These are phyloP conservation scores for Parochlus steinenii DNA, from an alignment of 2,888 invertebrate species.

Conservation along the genomic window DNA sequence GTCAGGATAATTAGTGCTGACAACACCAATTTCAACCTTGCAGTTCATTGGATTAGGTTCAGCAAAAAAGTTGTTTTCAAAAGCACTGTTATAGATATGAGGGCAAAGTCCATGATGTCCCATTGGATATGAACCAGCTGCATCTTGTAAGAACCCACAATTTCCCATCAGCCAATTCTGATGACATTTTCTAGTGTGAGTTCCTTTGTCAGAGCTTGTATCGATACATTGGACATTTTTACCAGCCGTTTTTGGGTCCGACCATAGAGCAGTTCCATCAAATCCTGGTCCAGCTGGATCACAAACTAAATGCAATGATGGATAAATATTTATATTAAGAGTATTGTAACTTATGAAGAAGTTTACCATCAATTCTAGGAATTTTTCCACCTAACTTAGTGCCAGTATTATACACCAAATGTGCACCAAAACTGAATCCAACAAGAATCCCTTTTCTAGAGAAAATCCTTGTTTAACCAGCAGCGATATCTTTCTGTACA, in stretches of 20 bases:
- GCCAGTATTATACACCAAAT: slow-evolving; percentile 18
- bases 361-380: slow-evolving; percentile 26
- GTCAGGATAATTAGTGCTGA: slow-evolving; percentile 14
- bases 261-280: too few species aligned
- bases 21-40: slow-evolving; percentile 14
- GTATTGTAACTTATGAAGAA: too few species aligned
- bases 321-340: too few species aligned
- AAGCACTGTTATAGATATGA: slow-evolving; percentile 18
- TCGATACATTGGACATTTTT: slow-evolving; percentile 27
- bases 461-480: too few species aligned
- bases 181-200: slow-evolving; percentile 20
- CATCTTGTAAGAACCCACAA: slow-evolving; percentile 18
- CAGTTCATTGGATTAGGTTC: slow-evolving; percentile 18
- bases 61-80: slow-evolving; percentile 16
- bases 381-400: slow-evolving; percentile 17
- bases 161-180: slow-evolving; percentile 20
- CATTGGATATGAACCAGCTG: too few species aligned
- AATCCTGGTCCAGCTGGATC: slow-evolving; percentile 26
- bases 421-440: slow-evolving; percentile 18
- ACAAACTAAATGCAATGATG: too few species aligned
- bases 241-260: slow-evolving; percentile 24
- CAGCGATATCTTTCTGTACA: too few species aligned
- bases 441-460: too few species aligned
- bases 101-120: too few species aligned
- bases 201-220: slow-evolving; percentile 26